Evolutionary conservation across 2,888 invertebrate species (phyloP).

Genomic region (Cosmia pyralina): DNA sequence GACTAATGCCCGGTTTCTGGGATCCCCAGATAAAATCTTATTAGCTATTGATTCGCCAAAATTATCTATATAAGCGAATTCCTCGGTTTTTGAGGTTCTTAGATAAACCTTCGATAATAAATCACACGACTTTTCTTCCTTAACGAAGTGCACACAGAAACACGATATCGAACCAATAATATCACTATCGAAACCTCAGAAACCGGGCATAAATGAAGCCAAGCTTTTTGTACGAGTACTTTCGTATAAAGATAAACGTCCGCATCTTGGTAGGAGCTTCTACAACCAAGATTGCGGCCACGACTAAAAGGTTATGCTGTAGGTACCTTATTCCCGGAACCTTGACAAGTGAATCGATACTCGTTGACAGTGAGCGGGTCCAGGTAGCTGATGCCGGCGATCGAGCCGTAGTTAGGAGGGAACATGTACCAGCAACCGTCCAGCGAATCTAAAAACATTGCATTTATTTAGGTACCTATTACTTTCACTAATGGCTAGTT

Average conservation of each 20-base stretch:
- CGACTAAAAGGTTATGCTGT: background rate
- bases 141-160: no score
- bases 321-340: slow-evolving; percentile 79
- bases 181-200: no score
- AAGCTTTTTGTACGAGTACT: background rate
- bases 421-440: slow-evolving; percentile 88
- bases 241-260: no score
- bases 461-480: background rate
- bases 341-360: slow-evolving; percentile 84
- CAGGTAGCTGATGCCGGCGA: slow-evolving; percentile 85
- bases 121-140: no score
- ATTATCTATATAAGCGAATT: no score
- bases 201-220: background rate
- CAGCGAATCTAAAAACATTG: slow-evolving; percentile 73
- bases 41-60: no score
- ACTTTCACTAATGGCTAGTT: background rate
- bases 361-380: slow-evolving; percentile 85
- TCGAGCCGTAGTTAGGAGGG: slow-evolving; percentile 87
- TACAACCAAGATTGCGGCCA: no score
- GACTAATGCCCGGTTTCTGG: no score
- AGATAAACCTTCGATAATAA: no score
- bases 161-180: no score
- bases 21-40: no score
- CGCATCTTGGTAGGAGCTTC: background rate
- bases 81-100: no score